A percentile compares a stretch with the other conserved stretches of the same genome.
Conservation (phyloP, 1,140 invertebrate species). For the Helicoverpa zea region DNA sequence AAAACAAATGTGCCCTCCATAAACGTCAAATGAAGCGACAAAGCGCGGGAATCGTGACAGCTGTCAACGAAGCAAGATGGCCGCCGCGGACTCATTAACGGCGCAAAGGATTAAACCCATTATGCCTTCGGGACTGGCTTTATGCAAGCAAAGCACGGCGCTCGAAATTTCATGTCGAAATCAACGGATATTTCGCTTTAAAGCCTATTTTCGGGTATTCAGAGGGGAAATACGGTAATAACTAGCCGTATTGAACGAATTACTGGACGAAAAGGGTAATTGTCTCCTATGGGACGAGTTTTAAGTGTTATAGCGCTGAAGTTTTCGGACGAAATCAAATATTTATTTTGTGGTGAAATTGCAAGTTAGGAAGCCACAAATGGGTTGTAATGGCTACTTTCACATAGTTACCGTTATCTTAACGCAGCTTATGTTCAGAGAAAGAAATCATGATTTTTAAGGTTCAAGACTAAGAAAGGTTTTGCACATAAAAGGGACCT, state of each 20-base stretch:
- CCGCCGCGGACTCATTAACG: constrained; percentile 49
- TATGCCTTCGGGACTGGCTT: constrained; percentile 38
- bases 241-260: constrained; percentile 11
- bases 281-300: constrained; percentile 9
- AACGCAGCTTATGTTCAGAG: too few relatives aligned
- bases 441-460: too few relatives aligned
- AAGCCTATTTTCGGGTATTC: not conserved
- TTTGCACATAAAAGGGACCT: too few relatives aligned
- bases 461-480: too few relatives aligned
- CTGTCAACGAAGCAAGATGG: constrained; percentile 54
- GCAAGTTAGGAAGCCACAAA: too few relatives aligned
- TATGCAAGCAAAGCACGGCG: not conserved
- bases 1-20: not conserved
- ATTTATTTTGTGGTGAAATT: too few relatives aligned
- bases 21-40: constrained; percentile 41
- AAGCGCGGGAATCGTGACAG: constrained; percentile 56
- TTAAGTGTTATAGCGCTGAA: not conserved
- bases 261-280: constrained; percentile 10
- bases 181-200: constrained; percentile 21
- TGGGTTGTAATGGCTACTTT: too few relatives aligned
- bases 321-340: not conserved
- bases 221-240: not conserved
- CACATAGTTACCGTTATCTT: too few relatives aligned
- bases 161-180: constrained; percentile 9
- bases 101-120: constrained; percentile 43